Conservation (phyloP, 2,888 invertebrate genomes). For the Leuctra nigra region DNA sequence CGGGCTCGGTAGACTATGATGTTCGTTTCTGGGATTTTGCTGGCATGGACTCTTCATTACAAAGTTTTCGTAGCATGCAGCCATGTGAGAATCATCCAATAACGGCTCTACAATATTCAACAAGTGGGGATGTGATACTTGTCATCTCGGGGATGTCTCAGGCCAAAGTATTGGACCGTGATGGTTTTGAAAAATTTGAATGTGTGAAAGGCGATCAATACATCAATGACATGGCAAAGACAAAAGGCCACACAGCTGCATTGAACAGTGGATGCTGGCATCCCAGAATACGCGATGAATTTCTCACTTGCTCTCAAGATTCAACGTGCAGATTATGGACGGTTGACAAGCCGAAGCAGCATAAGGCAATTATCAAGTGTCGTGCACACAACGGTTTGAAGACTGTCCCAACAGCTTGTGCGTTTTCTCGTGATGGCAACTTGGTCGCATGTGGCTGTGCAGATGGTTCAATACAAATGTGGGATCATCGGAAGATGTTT, state of each 20-base stretch:
- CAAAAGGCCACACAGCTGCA: constrained; percentile 91
- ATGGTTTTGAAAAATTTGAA: constrained; percentile 88
- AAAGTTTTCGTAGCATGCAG: constrained; percentile 85
- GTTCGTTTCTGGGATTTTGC: constrained; percentile 98
- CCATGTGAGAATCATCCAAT: constrained; percentile 95
- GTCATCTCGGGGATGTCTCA: constrained; percentile 89
- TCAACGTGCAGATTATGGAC: constrained; percentile 92
- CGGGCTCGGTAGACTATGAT: constrained; percentile 94
- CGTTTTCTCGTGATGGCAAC: constrained; percentile 78
- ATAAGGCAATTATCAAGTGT: constrained; percentile 79
- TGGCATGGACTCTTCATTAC: constrained; percentile 91
- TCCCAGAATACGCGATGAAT: constrained; percentile 84
- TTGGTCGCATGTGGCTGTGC: constrained; percentile 85
- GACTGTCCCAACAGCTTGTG: constrained; percentile 76
- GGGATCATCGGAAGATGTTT: constrained; percentile 89
- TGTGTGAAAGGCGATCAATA: constrained; percentile 95
- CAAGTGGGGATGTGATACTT: constrained; percentile 88
- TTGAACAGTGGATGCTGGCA: constrained; percentile 91
- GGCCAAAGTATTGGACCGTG: constrained; percentile 89
- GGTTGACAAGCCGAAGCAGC: constrained; percentile 68
- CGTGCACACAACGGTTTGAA: constrained; percentile 79
- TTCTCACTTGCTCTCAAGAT: constrained; percentile 90
- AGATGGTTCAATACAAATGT: constrained; percentile 95
- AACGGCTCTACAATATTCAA: constrained; percentile 81
- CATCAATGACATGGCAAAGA: constrained; percentile 86